Evolutionary conservation across 2,888 invertebrate species (phyloP), one percentile per base, ranked within the genome.

Genomic region (Eilema sororculum): DNA sequence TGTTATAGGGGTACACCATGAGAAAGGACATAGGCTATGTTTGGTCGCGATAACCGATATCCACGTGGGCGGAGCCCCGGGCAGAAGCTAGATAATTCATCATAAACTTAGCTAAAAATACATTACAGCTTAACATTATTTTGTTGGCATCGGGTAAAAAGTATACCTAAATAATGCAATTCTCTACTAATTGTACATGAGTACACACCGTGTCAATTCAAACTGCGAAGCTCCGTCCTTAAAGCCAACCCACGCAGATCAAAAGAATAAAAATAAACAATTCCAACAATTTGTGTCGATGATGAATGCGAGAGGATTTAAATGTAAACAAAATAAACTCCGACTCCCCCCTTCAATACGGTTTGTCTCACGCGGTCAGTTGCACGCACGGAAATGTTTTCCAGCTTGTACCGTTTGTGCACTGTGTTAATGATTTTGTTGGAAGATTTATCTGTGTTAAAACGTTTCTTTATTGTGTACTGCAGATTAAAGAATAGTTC

Each of bases 241-340:
- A 52, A 46, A 69, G 61, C 41, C 65, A 25, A 33, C 56, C 22
- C 62, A 71, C 58, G 58, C 69, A 80, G 61, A 72, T 63, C 65
- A 72, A 75, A 75, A 75, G 71, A 77, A 64, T 41, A 78, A 73
- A 77, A 70, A 77, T 71, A 65, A 62, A 71, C 62, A 68, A 63
- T 67, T 63, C 68, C 65, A 71, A 62, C 69, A 71, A 75, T 67
- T 65, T 68, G 67, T 61, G 77, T 73, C 71, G 69, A 78, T 73
- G 76, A 78, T 84, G 72, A 76, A 78, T 70, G 71, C 74, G 73
- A 67, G 61, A 60, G 72, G 67, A 71, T 82, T 76, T 77, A 76
- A 73, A 78, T 74, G 57, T 65, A 78, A 80, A 80, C 69, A 82
- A 84, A 82, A 81, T 75, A 56, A 77, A 78, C 67, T 67, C 24